Conservation (phyloP, 2,113 vertebrate species). For the Caloenas nicobarica region DNA sequence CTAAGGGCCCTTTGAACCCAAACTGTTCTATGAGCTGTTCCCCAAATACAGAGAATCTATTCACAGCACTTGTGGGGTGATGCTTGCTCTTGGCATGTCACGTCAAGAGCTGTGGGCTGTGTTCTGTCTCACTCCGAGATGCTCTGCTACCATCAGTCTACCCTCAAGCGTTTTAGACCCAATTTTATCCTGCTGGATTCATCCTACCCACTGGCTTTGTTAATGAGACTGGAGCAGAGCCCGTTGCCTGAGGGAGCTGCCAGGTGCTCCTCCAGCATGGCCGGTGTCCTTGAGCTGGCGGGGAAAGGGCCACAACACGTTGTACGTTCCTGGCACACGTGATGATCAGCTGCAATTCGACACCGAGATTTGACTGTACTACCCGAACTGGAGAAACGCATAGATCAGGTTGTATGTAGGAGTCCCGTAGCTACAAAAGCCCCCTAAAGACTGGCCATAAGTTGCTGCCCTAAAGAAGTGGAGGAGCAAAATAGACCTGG, state of each 20-base stretch:
- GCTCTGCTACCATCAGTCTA: not conserved
- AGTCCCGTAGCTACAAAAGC: not conserved
- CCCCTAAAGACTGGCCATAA: not conserved
- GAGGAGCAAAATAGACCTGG: not conserved
- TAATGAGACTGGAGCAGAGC: constrained; percentile 32
- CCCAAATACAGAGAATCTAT: not conserved
- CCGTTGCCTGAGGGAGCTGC: not conserved
- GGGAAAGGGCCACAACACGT: not conserved
- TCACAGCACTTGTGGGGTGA: not conserved
- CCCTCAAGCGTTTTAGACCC: not conserved
- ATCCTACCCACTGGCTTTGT: not conserved
- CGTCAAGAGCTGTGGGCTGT: not conserved
- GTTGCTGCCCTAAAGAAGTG: not conserved
- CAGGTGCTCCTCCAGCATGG: constrained; percentile 25
- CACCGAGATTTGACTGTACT: not conserved
- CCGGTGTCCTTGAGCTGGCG: not conserved
- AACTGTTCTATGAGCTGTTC: not conserved
- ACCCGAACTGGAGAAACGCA: not conserved
- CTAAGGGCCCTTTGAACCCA: too few relatives aligned
- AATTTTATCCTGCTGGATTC: not conserved
- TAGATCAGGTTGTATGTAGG: not conserved
- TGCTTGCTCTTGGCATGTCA: not conserved
- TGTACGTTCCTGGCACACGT: not conserved
- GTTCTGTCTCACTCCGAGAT: not conserved
- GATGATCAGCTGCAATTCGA: not conserved